Evolutionary conservation across 2,888 invertebrate genomes (phyloP).

Genomic region (Clistopyga incitator): DNA sequence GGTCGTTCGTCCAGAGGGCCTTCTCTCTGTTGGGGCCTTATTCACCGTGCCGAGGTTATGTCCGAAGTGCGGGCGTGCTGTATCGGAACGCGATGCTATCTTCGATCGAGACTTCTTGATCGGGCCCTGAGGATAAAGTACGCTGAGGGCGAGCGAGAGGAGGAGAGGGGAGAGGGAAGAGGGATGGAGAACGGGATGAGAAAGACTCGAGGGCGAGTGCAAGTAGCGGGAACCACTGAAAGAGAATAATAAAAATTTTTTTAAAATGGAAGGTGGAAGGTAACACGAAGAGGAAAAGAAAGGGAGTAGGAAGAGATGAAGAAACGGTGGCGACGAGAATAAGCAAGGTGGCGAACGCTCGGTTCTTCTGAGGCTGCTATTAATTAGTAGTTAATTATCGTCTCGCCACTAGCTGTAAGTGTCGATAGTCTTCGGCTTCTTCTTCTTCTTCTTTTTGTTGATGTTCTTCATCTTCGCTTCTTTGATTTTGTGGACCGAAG

Average conservation of each 20-base stretch:
- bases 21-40: conserved; percentile 32
- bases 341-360: conserved; percentile 61
- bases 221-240: conserved; percentile 32
- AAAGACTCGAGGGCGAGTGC: conserved; percentile 14
- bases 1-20: conserved; percentile 56
- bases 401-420: conserved; percentile 64
- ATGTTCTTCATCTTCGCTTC: conserved; percentile 11
- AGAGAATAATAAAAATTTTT: conserved; percentile 27
- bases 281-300: conserved; percentile 14
- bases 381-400: conserved; percentile 77
- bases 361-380: conserved; percentile 69
- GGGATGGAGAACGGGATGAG: background rate
- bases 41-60: conserved; percentile 44
- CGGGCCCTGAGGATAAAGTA: conserved; percentile 57
- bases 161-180: conserved; percentile 9
- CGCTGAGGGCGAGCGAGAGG: conserved; percentile 7
- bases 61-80: conserved; percentile 63
- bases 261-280: background rate
- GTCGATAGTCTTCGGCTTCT: conserved; percentile 65
- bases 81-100: conserved; percentile 62
- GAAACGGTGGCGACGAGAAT: conserved; percentile 41
- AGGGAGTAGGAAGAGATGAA: background rate
- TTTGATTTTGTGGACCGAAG: background rate
- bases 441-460: too few relatives aligned
- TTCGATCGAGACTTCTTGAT: conserved; percentile 62